Percentiles rank a stretch among this genome's conserved stretches.
These are phyloP conservation scores for Turritopsis rubra DNA, from an alignment of 30 jellyfish, hydroid and myxozoan species.

Conservation along the genomic window DNA sequence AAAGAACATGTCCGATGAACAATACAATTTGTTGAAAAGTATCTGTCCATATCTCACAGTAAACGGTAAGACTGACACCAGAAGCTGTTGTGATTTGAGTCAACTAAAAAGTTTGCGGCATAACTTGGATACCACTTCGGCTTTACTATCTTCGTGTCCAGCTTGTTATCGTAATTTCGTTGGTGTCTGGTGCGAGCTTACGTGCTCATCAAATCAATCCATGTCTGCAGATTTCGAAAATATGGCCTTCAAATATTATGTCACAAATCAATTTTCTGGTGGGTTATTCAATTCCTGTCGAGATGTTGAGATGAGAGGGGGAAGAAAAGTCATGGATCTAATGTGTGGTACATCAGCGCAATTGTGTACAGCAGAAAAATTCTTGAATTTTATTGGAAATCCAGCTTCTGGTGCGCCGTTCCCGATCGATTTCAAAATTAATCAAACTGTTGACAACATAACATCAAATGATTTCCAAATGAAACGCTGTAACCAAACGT, in stretches of 20 bases:
- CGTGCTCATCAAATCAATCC: slow-evolving; percentile 79
- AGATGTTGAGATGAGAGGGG: slow-evolving; percentile 45
- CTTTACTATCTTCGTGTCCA: slow-evolving; percentile 70
- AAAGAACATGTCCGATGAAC: slow-evolving; percentile 40
- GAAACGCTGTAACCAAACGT: slow-evolving; percentile 53
- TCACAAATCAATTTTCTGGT: slow-evolving; percentile 55
- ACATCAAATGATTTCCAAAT: slow-evolving; percentile 36
- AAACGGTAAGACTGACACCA: background rate
- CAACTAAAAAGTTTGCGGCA: slow-evolving; percentile 50
- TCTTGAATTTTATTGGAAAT: slow-evolving; percentile 55
- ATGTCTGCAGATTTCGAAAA: slow-evolving; percentile 36
- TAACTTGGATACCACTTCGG: slow-evolving; percentile 50
- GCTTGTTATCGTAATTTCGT: slow-evolving; percentile 63
- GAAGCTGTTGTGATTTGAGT: slow-evolving; percentile 56
- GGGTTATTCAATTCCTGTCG: slow-evolving; percentile 85
- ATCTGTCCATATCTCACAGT: slow-evolving; percentile 57
- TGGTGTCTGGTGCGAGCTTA: slow-evolving; percentile 69
- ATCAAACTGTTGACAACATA: slow-evolving; percentile 33
- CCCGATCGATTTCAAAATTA: slow-evolving; percentile 35
- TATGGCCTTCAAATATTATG: slow-evolving; percentile 28
- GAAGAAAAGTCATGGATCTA: slow-evolving; percentile 62
- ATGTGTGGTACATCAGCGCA: slow-evolving; percentile 85
- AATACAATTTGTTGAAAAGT: slow-evolving; percentile 26
- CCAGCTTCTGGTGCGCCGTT: slow-evolving; percentile 74
- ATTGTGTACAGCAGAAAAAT: slow-evolving; percentile 63